A percentile compares a stretch with the other conserved stretches of the same genome.
phyloP scores from a whole-genome alignment of 2,888 invertebrate species.

The Labia minor region DNA sequence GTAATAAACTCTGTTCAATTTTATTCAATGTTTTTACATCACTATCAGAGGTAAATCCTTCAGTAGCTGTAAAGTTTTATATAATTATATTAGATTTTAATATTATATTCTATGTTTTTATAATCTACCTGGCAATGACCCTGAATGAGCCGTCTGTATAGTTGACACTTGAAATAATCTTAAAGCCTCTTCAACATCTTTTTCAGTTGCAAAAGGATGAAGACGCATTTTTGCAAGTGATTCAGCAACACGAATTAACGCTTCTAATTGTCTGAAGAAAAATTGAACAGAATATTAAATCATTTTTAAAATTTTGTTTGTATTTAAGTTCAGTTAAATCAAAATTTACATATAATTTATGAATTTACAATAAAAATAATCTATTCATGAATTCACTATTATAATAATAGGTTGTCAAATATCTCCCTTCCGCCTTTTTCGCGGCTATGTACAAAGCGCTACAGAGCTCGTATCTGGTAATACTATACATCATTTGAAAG shows the following conservation, averaged over 20 bases:
- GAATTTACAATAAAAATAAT: no score
- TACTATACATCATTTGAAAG: no score
- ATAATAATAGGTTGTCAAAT: no score
- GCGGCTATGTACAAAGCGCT: no score
- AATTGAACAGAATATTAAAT: background rate
- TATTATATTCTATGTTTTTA: no score
- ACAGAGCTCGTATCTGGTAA: no score
- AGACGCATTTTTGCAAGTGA: constrained; percentile 95
- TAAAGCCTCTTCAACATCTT: constrained; percentile 89
- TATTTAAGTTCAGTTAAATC: constrained; percentile 13
- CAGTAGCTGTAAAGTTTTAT: constrained; percentile 56
- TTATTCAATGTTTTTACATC: constrained; percentile 82
- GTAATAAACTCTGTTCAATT: constrained; percentile 89
- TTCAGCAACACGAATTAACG: constrained; percentile 90
- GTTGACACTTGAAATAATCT: constrained; percentile 96
- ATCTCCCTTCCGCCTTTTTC: no score
- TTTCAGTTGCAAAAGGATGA: constrained; percentile 78
- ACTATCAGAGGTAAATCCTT: constrained; percentile 92
- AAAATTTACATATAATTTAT: no score
- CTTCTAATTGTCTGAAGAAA: constrained; percentile 71
- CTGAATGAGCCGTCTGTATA: constrained; percentile 87
- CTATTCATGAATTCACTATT: no score
- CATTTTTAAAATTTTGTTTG: no score
- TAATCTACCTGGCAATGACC: constrained; percentile 66
- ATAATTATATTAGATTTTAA: background rate